phyloP scores from a whole-genome alignment of 2,113 vertebrate species.

The Psephotus haematonotus region DNA sequence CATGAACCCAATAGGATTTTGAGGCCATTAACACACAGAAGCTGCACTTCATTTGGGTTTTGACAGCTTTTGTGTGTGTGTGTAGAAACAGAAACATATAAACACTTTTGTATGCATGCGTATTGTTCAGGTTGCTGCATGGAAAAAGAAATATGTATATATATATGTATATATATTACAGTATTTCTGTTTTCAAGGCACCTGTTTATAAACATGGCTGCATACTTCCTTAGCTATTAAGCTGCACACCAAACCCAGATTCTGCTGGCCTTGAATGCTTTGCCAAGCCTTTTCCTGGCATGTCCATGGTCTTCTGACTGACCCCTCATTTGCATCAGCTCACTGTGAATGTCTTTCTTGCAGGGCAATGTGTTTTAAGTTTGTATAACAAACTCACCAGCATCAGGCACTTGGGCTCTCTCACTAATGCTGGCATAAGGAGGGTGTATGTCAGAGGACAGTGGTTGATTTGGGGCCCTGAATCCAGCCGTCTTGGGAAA shows the following conservation, averaged over 20 bases:
- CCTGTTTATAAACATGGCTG: neutral
- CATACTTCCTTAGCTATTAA: neutral
- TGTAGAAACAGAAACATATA: neutral
- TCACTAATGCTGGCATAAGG: accelerated
- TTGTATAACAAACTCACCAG: neutral
- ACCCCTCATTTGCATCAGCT: neutral
- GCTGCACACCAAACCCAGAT: neutral
- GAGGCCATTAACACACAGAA: neutral
- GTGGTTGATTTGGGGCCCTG: neutral
- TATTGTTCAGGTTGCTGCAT: neutral
- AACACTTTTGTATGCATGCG: neutral
- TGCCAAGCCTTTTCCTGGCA: neutral
- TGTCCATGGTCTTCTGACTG: neutral
- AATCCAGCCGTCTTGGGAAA: neutral
- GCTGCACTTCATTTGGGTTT: neutral
- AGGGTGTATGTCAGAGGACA: neutral
- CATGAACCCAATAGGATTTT: neutral
- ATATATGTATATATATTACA: neutral
- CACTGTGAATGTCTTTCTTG: neutral
- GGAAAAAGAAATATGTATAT: neutral
- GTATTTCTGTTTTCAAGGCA: neutral
- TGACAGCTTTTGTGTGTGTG: neutral
- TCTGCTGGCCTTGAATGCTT: neutral
- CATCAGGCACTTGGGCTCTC: neutral
- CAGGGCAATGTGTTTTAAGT: neutral